Evolutionary conservation across 2,888 invertebrate genomes (phyloP), one percentile per base, ranked within the genome.

Genomic region (Amphipyra berbera): DNA sequence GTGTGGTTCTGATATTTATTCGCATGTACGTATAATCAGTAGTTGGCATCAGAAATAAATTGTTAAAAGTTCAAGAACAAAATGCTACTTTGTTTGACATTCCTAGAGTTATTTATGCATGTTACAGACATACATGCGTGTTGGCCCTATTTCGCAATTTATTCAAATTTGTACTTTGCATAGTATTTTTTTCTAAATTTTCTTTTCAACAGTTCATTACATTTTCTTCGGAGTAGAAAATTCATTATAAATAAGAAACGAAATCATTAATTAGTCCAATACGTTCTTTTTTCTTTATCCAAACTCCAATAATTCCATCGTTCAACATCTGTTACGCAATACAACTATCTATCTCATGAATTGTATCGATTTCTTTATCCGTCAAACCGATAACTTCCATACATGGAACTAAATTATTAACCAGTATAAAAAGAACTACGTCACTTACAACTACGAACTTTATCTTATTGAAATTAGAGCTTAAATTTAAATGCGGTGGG

Each of bases 21-120:
- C 35, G 48, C 57, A 44, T 68, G 49, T 64, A 47, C 55, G 47
- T 52, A 41, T 62, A 61, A 77, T 78, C 72, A 33, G 50, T 37
- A 60, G 56, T 59, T 68, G 27, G 44, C 41, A 72, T 76, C 68
- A 65, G 68, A 76, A 68, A 78, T 76, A 78, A 75, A 78, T 76
- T 76, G 61, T 57, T 60, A 68, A 78, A 78, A 76, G 77, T 79
- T 79, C 77, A 79, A 77, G 73, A 70, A 76, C 63, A 60, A 61
- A 57, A 65, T 65, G 46, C 61, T 61, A 62, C 56, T 63, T 61
- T 58, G 65, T 63, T 60, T 76, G 77, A 68, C 77, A 79, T 78
- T 70, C 70, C 48, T 58, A 62, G 49, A 59, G 54, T 66, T 68
- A 55, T 71, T 71, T 58, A 58, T 58, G 46, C 54, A 68, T 56